phyloP scores from a whole-genome alignment of 2,113 vertebrate genomes.

The Pygoscelis adeliae region DNA sequence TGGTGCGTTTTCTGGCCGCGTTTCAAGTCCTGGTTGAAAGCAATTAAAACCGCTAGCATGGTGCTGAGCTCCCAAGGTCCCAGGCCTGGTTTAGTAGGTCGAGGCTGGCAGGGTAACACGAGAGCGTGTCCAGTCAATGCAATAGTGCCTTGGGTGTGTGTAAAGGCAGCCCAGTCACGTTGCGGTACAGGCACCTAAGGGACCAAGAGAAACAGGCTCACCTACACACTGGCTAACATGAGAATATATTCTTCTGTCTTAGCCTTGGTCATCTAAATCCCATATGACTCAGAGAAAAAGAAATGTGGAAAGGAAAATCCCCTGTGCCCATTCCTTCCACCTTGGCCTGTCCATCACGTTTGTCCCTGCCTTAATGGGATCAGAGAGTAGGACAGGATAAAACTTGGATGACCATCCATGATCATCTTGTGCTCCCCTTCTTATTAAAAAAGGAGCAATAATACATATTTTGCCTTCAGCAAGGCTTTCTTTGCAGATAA shows the following conservation, averaged over 20 bases:
- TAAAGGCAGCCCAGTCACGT: not conserved
- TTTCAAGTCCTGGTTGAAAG: not conserved
- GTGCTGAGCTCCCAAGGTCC: not conserved
- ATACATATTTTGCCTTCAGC: not conserved
- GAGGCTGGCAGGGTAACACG: not conserved
- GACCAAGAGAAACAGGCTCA: accelerated
- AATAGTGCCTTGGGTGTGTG: not conserved
- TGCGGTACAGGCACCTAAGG: accelerated
- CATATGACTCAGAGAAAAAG: not conserved
- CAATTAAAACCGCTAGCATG: not conserved
- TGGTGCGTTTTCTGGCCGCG: not conserved
- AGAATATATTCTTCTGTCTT: not conserved
- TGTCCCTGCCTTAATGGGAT: not conserved
- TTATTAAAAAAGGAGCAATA: not conserved
- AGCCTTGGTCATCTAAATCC: not conserved
- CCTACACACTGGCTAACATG: accelerated
- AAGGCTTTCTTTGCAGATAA: not conserved
- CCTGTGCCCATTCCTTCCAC: not conserved
- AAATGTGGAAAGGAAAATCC: not conserved
- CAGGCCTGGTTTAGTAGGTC: not conserved
- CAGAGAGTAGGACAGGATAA: not conserved
- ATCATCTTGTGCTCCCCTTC: not conserved
- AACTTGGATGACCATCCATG: not conserved
- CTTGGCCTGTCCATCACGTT: not conserved
- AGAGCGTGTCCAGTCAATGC: not conserved